Evolutionary conservation across 2,888 invertebrate species (phyloP), one percentile per base, ranked within the genome.

Genomic region (Autographa gamma): DNA sequence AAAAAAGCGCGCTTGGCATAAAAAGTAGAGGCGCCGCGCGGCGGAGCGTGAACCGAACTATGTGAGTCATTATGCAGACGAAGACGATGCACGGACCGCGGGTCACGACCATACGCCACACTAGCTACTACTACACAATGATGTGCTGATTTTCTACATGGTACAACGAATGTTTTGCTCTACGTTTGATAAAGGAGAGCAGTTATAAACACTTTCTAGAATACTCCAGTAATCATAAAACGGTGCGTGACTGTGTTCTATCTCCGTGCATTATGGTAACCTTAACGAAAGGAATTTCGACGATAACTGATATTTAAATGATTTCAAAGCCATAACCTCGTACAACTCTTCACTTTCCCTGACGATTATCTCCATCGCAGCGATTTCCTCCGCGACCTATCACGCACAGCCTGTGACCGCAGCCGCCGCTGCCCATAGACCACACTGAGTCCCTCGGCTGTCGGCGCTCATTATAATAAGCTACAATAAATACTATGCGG

Each of bases 11-110:
- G 25, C 54, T 41, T 60, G 32, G 69, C 68, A 74, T 71, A 82
- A 74, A 76, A 79, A 76, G 62, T 71, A 31, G 73, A 80, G 81
- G 73, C 71, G 71, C 71, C 62, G 77, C 60, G 77, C 79, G 52
- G 69, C 73, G 69, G 73, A 84, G 67, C 84, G 65, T 67, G 75
- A 68, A 62, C 56, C 16, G 69, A 61, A 64, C 69, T 59, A 14
- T 48, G 69, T 66, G 73, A 74, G 31, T 71, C 81, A 69, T 38
- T 34, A 58, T 19, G 67, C 66, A 68, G 58, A 8, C 63, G 64
- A 48, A 80, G 52, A 67, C 71, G 71, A 60, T 58, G 67, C 59
- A 60, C 52, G 14, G 38, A 31, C 60, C 19, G 9, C 38, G 52
- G 56, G 34, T 43, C 64, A 32, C 25, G 18, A 66, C 16, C 66